Conservation (phyloP, 2,888 invertebrate species). For the Eulithis testata region DNA sequence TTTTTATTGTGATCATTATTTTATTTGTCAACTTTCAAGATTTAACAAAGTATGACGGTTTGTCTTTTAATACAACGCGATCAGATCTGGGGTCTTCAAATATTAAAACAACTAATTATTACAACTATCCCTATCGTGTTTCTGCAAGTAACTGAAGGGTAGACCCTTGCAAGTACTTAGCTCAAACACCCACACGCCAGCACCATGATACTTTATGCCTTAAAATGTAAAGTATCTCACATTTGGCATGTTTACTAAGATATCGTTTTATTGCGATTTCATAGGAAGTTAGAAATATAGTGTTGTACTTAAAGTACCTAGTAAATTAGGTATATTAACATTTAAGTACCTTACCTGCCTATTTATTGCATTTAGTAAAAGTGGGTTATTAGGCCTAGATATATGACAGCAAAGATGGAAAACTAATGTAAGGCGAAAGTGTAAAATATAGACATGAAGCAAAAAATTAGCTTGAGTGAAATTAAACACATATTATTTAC, state of each 20-base stretch:
- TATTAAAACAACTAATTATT: slow-evolving; percentile 15
- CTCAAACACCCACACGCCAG: too few species aligned
- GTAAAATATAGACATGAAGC: too few species aligned
- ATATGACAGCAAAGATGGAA: background rate
- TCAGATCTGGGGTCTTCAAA: slow-evolving; percentile 70
- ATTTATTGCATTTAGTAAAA: slow-evolving; percentile 17
- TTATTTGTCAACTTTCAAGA: slow-evolving; percentile 61
- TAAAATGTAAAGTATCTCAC: too few species aligned
- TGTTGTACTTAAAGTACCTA: background rate
- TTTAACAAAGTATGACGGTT: slow-evolving; percentile 79
- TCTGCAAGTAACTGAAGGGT: background rate
- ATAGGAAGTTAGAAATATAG: too few species aligned
- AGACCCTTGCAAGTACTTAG: background rate
- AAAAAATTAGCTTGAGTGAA: background rate
- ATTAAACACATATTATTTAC: too few species aligned
- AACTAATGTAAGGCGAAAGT: background rate
- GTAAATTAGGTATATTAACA: background rate
- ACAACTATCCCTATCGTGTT: background rate
- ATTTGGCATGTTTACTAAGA: too few species aligned
- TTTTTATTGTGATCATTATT: slow-evolving; percentile 51
- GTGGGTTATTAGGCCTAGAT: background rate
- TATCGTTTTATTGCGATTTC: too few species aligned
- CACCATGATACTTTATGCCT: too few species aligned
- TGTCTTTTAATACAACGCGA: slow-evolving; percentile 73
- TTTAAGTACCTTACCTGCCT: background rate